Conservation (phyloP, 2,797 vertebrate genomes). For the Fringilla coelebs region DNA sequence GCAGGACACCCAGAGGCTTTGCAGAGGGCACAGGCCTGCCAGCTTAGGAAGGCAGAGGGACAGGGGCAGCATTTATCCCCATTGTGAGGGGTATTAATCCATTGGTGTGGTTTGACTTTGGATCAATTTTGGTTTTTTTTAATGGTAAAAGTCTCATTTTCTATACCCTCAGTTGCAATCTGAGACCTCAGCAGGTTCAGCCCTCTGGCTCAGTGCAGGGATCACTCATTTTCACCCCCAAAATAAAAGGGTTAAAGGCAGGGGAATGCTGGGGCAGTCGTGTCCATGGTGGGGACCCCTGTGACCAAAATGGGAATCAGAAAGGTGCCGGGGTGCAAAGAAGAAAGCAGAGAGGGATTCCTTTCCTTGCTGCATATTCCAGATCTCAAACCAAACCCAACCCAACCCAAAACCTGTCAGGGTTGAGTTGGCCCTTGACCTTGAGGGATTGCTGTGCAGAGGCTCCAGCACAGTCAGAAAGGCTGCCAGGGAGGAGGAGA, state of each 20-base stretch:
- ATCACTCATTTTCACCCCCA: neutral
- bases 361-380: accelerated
- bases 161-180: neutral
- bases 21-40: neutral
- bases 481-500: neutral
- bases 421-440: neutral
- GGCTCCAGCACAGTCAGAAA: neutral
- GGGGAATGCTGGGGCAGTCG: neutral
- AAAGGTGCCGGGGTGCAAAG: neutral
- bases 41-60: neutral
- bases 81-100: neutral
- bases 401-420: neutral
- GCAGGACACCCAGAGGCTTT: neutral
- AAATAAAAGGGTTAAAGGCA: neutral
- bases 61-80: neutral
- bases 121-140: neutral
- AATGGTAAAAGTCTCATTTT: neutral
- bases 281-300: neutral
- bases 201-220: neutral
- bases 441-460: neutral
- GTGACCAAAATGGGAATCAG: neutral
- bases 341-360: neutral
- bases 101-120: too few relatives aligned
- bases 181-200: neutral
- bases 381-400: neutral